A percentile compares a stretch with the other conserved stretches of the same genome.
Evolutionary conservation across 1,140 invertebrate genomes (phyloP).

Genomic region (Bombyx mori): DNA sequence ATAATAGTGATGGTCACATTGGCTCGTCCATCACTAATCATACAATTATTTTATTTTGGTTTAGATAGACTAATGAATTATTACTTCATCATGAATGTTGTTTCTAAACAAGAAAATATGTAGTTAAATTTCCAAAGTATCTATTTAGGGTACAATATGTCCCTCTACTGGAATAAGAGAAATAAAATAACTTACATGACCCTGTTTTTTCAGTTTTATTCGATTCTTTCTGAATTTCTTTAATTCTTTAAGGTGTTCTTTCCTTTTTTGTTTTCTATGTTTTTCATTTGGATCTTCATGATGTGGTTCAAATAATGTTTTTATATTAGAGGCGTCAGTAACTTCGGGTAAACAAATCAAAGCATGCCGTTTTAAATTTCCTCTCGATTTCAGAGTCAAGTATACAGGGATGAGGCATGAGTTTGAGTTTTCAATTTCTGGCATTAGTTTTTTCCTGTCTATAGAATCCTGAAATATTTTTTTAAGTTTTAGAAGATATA

Average conservation of each 20-base stretch:
- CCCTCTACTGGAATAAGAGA: too few species aligned
- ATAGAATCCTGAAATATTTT: constrained; percentile 29
- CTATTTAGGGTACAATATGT: too few species aligned
- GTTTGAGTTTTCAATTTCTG: constrained; percentile 25
- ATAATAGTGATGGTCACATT: too few species aligned
- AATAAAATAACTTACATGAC: constrained; percentile 22
- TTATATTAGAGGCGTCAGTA: constrained; percentile 66
- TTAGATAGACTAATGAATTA: too few species aligned
- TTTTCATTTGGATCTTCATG: constrained; percentile 73
- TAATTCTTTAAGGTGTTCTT: constrained; percentile 73
- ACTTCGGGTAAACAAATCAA: constrained; percentile 76
- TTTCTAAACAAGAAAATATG: too few species aligned
- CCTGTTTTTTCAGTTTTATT: constrained; percentile 67
- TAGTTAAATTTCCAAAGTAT: too few species aligned
- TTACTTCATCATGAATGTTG: too few species aligned
- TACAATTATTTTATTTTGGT: too few species aligned
- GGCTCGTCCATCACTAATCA: too few species aligned
- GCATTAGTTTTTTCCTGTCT: constrained; percentile 21
- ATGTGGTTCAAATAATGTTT: constrained; percentile 69
- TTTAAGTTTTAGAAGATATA: neutral
- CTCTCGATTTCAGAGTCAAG: constrained; percentile 36
- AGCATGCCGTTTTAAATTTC: constrained; percentile 64
- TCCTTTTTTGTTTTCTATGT: constrained; percentile 71
- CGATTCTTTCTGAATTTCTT: constrained; percentile 73
- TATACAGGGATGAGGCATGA: constrained; percentile 45